Conservation (phyloP, 2,888 invertebrate species). For the Drosophila meridionalis region DNA sequence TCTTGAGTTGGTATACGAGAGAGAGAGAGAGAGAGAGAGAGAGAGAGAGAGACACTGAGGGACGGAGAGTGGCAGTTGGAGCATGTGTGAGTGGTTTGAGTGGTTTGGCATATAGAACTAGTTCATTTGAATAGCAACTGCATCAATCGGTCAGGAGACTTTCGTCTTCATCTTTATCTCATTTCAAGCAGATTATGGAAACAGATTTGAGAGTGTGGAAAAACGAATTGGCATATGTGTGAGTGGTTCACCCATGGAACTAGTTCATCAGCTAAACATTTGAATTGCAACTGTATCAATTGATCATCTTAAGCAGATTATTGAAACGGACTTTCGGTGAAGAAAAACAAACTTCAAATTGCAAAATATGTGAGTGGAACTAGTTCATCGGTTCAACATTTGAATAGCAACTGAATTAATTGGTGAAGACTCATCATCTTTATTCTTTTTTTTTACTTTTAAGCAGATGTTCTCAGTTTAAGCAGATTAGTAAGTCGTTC, state of each 20-base stretch:
- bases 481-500: too few relatives aligned
- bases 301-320: not conserved
- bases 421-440: too few relatives aligned
- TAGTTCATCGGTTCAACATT: not conserved
- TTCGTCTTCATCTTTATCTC: not conserved
- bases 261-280: not conserved
- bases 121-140: not conserved
- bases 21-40: not conserved
- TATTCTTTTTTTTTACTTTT: too few relatives aligned
- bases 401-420: not conserved
- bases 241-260: not conserved
- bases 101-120: not conserved
- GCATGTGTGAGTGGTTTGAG: not conserved
- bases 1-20: slow-evolving; percentile 1
- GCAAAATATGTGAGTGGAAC: not conserved
- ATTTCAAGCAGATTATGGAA: not conserved
- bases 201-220: not conserved
- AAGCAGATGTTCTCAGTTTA: too few relatives aligned
- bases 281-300: not conserved
- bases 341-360: not conserved
- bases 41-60: not conserved
- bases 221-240: not conserved
- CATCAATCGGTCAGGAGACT: not conserved
- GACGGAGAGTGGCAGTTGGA: not conserved
- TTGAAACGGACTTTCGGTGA: not conserved